Evolutionary conservation across 1,140 invertebrate genomes (phyloP).

Genomic region (Papilio polytes): DNA sequence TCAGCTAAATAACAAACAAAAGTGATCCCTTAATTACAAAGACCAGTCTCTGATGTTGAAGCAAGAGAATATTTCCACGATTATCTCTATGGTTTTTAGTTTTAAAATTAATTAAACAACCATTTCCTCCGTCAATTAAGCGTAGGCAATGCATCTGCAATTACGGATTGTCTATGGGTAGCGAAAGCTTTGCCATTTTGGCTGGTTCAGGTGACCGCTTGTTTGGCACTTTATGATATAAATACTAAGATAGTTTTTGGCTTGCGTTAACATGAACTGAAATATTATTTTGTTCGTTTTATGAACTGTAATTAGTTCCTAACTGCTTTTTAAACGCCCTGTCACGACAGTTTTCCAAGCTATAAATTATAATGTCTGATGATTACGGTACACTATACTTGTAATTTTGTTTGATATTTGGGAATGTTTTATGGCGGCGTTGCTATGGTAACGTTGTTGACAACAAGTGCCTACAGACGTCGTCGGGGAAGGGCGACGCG

Average conservation of each 20-base stretch:
- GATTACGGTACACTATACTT: neutral
- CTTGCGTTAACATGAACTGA: too few relatives aligned
- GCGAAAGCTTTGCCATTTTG: too few relatives aligned
- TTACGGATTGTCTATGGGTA: too few relatives aligned
- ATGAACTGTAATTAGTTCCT: neutral
- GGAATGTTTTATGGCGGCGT: conserved; percentile 61
- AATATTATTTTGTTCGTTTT: neutral
- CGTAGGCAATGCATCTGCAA: too few relatives aligned
- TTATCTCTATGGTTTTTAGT: neutral
- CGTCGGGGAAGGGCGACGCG: conserved; percentile 55
- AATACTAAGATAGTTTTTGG: too few relatives aligned
- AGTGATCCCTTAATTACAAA: conserved; percentile 2
- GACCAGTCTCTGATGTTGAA: neutral
- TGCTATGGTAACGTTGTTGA: conserved; percentile 54
- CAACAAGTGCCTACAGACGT: conserved; percentile 48
- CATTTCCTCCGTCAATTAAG: too few relatives aligned
- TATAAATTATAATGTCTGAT: conserved; percentile 59
- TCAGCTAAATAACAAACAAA: neutral
- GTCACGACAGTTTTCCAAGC: neutral
- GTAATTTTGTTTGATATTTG: conserved; percentile 65
- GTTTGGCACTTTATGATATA: too few relatives aligned
- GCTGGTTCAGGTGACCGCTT: too few relatives aligned
- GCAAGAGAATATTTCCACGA: neutral
- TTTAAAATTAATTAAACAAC: too few relatives aligned
- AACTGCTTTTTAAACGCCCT: neutral